Percentiles rank a stretch among this genome's conserved stretches.
Conservation (phyloP, 2,797 vertebrate genomes). For the Tadarida brasiliensis region DNA sequence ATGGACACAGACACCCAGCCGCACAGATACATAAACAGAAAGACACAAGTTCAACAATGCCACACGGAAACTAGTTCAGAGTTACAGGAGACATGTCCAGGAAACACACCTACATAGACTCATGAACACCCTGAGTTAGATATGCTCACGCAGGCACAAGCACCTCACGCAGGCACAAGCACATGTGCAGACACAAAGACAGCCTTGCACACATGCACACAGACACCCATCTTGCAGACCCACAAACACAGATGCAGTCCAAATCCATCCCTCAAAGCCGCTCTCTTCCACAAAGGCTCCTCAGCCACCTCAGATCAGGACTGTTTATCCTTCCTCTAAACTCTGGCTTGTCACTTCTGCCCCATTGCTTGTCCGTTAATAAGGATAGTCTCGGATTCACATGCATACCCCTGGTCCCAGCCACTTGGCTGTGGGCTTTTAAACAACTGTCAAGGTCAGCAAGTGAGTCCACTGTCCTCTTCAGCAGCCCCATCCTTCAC, state of each 20-base stretch:
- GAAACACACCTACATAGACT: background rate
- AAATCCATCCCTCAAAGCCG: background rate
- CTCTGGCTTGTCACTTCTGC: background rate
- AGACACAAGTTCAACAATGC: background rate
- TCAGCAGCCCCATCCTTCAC: background rate
- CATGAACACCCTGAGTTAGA: background rate
- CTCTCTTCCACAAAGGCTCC: background rate
- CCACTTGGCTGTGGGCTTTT: background rate
- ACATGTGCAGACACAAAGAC: background rate
- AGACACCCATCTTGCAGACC: background rate
- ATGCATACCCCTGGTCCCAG: background rate
- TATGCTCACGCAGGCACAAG: background rate
- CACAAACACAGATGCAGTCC: background rate
- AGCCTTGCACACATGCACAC: background rate
- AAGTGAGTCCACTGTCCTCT: background rate
- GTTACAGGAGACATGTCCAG: background rate
- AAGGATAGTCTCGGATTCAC: background rate
- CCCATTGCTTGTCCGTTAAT: background rate
- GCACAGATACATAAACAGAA: background rate
- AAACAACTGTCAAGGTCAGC: background rate
- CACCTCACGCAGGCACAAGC: background rate
- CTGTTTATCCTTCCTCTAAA: constrained; percentile 8
- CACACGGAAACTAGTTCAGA: constrained; percentile 32
- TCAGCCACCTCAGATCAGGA: background rate
- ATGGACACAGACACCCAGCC: background rate